Evolutionary conservation across 2,888 invertebrate genomes (phyloP), one percentile per base, ranked within the genome.

Genomic region (Apomyelois bistriatella): DNA sequence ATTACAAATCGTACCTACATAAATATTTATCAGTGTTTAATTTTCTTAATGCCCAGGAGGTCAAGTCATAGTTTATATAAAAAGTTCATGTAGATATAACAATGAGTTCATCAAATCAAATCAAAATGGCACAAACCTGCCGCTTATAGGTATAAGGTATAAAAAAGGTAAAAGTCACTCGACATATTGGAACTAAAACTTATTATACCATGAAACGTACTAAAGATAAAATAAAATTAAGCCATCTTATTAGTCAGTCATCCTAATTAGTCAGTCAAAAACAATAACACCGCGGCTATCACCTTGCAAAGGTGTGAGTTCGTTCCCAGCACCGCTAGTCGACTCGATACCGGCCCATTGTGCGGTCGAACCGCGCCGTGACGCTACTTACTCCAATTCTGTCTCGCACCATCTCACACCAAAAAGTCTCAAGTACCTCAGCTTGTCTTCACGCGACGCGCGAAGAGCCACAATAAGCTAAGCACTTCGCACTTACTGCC

Each of bases 381-480:
- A 86, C 86, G 87, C 87, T 90, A 89, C 89, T 87, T 88, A 90
- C 89, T 90, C 89, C 85, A 89, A 89, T 89, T 90, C 88, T 86
- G 87, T 85, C 85, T 80, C 65, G 65, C 59, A 48, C 56, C 28
- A 48, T 67, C 62, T 76, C 76, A 75, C 78, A 53, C 36, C 59
- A 68, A 66, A 89, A 88, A 72, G 82, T 62, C 85, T 54, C 82
- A 90, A 77, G 72, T 66, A 60, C 56, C 72, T 58, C 66, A 67
- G 58, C 62, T 59, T 61, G 67, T 62, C 77, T 74, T 74, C 65
- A 59, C 53, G 62, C 64, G 56, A 62, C 59, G 64, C 69, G 57
- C 65, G 66, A 72, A 68, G 70, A 58, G 66, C 70, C 63, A 62
- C 64, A 61, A 53, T 56, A 40, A 58, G 60, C 60, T 60, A 57